Conservation (phyloP, 2,797 vertebrate species). For the Odontamblyopus rebecca region DNA sequence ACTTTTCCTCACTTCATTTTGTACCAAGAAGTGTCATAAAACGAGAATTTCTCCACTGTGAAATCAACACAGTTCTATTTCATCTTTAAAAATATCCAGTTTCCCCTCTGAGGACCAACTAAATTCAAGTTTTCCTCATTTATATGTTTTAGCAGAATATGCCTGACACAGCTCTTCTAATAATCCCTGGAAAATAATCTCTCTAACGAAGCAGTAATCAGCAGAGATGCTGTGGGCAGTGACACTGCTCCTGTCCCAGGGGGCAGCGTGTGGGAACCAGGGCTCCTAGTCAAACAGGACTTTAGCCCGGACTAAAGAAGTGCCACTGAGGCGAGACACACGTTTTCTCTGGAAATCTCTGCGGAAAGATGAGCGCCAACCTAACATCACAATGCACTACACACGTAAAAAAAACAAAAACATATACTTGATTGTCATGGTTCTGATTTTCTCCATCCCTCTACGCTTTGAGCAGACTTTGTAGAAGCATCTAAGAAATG, state of each 20-base stretch:
- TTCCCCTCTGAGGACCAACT: not conserved
- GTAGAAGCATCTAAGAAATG: constrained; percentile 12
- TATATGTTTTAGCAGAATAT: not conserved
- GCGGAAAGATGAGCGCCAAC: constrained; percentile 45
- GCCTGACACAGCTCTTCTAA: constrained; percentile 4
- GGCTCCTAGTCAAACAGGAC: constrained; percentile 52
- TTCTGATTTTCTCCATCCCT: constrained; percentile 13
- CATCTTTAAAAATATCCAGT: not conserved
- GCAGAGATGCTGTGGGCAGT: constrained; percentile 20
- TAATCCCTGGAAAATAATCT: constrained; percentile 23
- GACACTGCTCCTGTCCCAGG: constrained; percentile 22
- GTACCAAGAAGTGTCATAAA: not conserved
- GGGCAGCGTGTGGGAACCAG: constrained; percentile 61
- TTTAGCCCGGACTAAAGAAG: constrained; percentile 23
- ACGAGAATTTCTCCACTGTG: not conserved
- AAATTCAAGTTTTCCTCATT: not conserved
- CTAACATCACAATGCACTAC: constrained; percentile 31
- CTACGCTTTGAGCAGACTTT: constrained; percentile 26
- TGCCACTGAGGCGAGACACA: constrained; percentile 45
- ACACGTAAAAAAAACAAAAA: not conserved
- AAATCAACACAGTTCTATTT: not conserved
- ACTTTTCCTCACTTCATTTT: not conserved
- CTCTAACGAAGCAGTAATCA: constrained; percentile 24
- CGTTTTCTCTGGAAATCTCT: constrained; percentile 53
- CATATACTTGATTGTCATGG: not conserved